phyloP scores from a whole-genome alignment of 1,140 invertebrate genomes.

The Trypoxylus dichotomus region DNA sequence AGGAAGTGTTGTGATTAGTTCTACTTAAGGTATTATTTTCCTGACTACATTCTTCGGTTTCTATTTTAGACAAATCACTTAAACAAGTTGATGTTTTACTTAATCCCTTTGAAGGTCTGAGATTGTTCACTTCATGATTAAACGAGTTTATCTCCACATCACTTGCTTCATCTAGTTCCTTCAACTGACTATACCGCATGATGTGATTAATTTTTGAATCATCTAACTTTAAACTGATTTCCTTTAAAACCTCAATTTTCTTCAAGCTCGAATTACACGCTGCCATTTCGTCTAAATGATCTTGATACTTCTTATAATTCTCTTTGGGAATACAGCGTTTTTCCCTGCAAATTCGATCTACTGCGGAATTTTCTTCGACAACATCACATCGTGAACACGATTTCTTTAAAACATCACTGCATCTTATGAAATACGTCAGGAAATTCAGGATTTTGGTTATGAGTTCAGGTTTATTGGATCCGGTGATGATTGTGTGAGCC shows the following conservation, averaged over 20 bases:
- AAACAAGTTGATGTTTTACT: slow-evolving; percentile 31
- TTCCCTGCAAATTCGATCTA: slow-evolving; percentile 41
- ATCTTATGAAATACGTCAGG: slow-evolving; percentile 83
- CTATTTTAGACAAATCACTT: slow-evolving; percentile 26
- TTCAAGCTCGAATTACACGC: slow-evolving; percentile 28
- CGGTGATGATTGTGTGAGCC: slow-evolving; percentile 77
- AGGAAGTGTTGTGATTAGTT: not conserved
- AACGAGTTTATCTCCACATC: not conserved
- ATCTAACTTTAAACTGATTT: not conserved
- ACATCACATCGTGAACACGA: slow-evolving; percentile 37
- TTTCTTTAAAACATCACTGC: slow-evolving; percentile 65
- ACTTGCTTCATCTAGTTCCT: not conserved
- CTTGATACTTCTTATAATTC: slow-evolving; percentile 48
- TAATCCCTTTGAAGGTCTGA: slow-evolving; percentile 20
- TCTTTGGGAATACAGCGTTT: slow-evolving; percentile 43
- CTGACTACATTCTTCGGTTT: slow-evolving; percentile 11
- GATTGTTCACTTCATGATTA: not conserved
- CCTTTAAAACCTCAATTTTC: slow-evolving; percentile 34
- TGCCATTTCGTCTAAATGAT: slow-evolving; percentile 42
- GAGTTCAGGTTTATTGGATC: slow-evolving; percentile 65
- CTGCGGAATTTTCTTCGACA: slow-evolving; percentile 43
- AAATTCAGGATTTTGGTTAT: slow-evolving; percentile 68
- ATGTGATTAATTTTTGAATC: slow-evolving; percentile 18
- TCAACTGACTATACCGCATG: not conserved
- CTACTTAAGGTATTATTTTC: slow-evolving; percentile 30